Conservation (phyloP, 2,113 vertebrate genomes). For the Cebidichthys violaceus region DNA sequence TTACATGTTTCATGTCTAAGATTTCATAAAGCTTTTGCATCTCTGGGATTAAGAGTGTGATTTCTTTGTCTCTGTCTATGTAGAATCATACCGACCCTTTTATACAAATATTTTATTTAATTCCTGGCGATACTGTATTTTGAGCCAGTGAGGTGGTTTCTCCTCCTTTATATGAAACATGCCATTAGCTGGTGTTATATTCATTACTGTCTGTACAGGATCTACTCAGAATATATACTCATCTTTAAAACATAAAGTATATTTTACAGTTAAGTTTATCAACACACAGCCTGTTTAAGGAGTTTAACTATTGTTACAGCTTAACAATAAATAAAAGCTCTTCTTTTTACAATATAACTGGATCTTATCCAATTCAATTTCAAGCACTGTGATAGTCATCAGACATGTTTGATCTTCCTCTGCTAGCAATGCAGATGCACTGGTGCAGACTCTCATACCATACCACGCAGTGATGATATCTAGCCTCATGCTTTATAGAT, state of each 20-base stretch:
- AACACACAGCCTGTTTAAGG: neutral
- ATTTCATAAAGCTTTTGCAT: neutral
- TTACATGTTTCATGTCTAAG: neutral
- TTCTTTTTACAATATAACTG: neutral
- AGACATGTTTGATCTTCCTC: neutral
- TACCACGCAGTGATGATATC: neutral
- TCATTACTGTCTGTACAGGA: neutral
- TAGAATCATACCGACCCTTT: neutral
- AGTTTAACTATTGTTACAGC: neutral
- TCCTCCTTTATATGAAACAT: neutral
- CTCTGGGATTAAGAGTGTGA: neutral
- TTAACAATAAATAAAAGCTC: neutral
- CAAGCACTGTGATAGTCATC: neutral
- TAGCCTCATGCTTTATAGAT: neutral
- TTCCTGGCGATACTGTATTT: neutral
- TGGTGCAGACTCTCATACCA: neutral
- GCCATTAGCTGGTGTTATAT: neutral
- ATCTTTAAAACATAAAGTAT: neutral
- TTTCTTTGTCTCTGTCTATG: neutral
- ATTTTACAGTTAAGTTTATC: neutral
- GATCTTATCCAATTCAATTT: neutral
- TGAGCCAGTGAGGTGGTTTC: conserved; percentile 1
- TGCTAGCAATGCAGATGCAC: neutral
- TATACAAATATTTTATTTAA: neutral
- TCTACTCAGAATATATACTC: neutral